Conservation (phyloP, 1,140 invertebrate species). For the Tigriopus japonicus region DNA sequence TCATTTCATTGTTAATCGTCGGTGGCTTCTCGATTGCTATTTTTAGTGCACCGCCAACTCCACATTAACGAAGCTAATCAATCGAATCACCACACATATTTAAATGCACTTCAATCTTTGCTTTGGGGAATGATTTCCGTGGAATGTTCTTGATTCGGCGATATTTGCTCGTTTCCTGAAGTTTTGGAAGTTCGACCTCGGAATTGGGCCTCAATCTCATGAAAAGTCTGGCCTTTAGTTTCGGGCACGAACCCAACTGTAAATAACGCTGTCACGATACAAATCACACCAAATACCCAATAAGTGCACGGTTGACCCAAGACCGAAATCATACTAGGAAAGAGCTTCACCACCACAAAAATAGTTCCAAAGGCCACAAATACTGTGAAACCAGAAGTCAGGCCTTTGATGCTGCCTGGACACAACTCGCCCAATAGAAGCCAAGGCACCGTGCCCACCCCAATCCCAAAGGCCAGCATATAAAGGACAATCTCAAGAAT, state of each 20-base stretch:
- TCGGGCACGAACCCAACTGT: neutral
- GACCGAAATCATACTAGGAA: neutral
- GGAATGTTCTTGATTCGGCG: no score
- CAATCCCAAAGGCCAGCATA: constrained; percentile 7
- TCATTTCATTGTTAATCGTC: no score
- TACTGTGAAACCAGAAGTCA: neutral
- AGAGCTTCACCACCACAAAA: constrained; percentile 1
- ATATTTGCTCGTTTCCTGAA: no score
- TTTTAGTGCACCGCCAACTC: no score
- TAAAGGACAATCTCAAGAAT: constrained; percentile 1
- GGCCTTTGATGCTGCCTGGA: constrained; percentile 2
- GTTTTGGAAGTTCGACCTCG: neutral
- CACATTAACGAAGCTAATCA: no score
- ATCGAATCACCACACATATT: no score
- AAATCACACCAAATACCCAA: neutral
- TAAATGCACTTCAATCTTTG: no score
- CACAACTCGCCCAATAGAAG: constrained; percentile 6
- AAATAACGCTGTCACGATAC: neutral
- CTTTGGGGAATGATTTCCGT: no score
- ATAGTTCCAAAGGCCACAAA: neutral
- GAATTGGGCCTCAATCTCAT: neutral
- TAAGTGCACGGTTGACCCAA: neutral
- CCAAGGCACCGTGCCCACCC: constrained; percentile 8
- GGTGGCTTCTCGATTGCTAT: no score
- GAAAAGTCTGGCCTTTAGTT: neutral